Conservation (phyloP, 37 sponge, comb jelly and placozoan genomes). For the Dysidea cf. avara region DNA sequence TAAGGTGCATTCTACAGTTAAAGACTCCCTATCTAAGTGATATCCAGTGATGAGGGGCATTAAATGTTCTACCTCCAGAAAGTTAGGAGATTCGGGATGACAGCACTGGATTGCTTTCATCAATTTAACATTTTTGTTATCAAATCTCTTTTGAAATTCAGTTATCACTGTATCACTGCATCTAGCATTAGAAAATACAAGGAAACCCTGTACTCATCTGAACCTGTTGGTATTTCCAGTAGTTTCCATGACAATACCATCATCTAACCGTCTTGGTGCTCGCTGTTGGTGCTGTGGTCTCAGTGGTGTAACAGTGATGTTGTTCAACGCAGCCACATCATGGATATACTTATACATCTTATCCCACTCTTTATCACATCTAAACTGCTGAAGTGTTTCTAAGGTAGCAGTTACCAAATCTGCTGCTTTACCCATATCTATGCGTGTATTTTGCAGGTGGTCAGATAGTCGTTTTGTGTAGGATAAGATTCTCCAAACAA, state of each 20-base stretch:
- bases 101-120: slow-evolving; percentile 41
- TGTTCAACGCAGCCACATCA: neutral
- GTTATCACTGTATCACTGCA: no score
- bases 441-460: slow-evolving; percentile 40
- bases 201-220: neutral
- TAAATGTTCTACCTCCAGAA: slow-evolving; percentile 12
- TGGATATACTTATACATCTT: neutral
- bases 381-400: no score
- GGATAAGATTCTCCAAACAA: slow-evolving; percentile 38
- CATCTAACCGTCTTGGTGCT: neutral
- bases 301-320: neutral
- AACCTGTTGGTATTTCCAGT: slow-evolving; percentile 11
- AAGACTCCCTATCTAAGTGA: slow-evolving; percentile 14
- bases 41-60: slow-evolving; percentile 30
- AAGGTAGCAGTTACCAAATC: slow-evolving; percentile 34
- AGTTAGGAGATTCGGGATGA: slow-evolving; percentile 16
- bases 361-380: slow-evolving; percentile 26
- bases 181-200: neutral
- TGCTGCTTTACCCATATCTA: slow-evolving; percentile 34
- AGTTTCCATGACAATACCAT: slow-evolving; percentile 6
- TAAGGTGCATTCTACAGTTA: slow-evolving; percentile 26
- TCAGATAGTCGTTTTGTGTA: slow-evolving; percentile 55
- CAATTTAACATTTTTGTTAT: slow-evolving; percentile 9
- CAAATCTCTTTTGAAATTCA: no score
- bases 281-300: neutral